These are phyloP conservation scores for Frankliniella fusca DNA, from an alignment of 2,888 invertebrate species.

Conservation along the genomic window DNA sequence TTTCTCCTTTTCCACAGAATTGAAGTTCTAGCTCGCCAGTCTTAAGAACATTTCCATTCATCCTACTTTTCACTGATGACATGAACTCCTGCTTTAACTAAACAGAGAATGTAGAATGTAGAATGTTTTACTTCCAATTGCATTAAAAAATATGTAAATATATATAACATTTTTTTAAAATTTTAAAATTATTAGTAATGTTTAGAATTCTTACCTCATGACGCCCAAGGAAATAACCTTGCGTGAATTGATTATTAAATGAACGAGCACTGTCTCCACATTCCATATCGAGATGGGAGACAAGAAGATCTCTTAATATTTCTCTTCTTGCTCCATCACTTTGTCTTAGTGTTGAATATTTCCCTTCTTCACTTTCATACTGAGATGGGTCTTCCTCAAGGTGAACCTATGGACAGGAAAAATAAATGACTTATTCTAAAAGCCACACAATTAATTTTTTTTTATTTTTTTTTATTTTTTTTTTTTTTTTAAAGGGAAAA, in stretches of 20 bases:
- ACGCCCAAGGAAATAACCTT: slow-evolving; percentile 73
- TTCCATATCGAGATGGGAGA: slow-evolving; percentile 64
- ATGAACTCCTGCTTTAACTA: slow-evolving; percentile 70
- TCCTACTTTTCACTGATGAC: slow-evolving; percentile 55
- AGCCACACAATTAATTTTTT: neutral
- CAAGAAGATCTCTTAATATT: slow-evolving; percentile 70
- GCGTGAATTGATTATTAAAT: slow-evolving; percentile 52
- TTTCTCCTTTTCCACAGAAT: slow-evolving; percentile 66
- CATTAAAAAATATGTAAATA: neutral
- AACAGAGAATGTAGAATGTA: slow-evolving; percentile 36
- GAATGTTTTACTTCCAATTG: neutral
- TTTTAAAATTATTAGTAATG: neutral
- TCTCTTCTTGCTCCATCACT: slow-evolving; percentile 69
- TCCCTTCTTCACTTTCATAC: slow-evolving; percentile 59
- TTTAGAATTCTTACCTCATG: slow-evolving; percentile 62
- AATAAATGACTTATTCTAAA: neutral
- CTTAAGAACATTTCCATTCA: slow-evolving; percentile 52
- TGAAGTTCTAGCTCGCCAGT: slow-evolving; percentile 60
- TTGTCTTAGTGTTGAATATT: slow-evolving; percentile 55
- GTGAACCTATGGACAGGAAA: slow-evolving; percentile 55
- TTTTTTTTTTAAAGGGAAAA: neutral
- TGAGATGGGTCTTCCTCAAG: slow-evolving; percentile 71
- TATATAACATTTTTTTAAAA: neutral
- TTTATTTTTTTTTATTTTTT: neutral
- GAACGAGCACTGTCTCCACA: slow-evolving; percentile 47